These are phyloP conservation scores for Diadema setosum DNA, from an alignment of 35 echinoderm and acorn worm genomes.

Conservation along the genomic window DNA sequence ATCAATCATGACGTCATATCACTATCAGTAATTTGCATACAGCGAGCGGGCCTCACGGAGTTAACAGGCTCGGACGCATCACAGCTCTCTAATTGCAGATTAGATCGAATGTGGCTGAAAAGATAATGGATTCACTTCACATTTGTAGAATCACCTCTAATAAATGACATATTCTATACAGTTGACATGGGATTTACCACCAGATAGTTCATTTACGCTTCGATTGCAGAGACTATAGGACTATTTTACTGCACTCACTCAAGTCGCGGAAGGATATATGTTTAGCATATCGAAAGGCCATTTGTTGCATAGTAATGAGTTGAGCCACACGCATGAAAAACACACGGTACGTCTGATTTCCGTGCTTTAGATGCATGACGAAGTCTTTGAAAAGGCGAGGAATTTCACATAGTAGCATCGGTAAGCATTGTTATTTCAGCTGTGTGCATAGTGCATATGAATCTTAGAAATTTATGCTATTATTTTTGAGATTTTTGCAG, in stretches of 20 bases:
- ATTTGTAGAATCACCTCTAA: too few relatives aligned
- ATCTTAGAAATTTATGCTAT: constrained; percentile 19
- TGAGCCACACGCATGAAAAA: neutral
- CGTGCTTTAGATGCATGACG: constrained; percentile 12
- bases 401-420: constrained; percentile 29
- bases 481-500: constrained; percentile 30
- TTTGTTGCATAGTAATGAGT: constrained; percentile 30
- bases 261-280: constrained; percentile 5
- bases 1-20: constrained; percentile 17
- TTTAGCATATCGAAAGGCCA: constrained; percentile 24
- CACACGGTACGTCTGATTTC: constrained; percentile 12
- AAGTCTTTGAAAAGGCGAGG: constrained; percentile 24
- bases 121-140: too few relatives aligned
- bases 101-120: too few relatives aligned
- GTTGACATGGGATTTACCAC: too few relatives aligned
- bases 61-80: neutral
- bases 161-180: too few relatives aligned
- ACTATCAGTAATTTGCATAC: constrained; percentile 6
- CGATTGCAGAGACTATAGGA: neutral
- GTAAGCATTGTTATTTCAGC: constrained; percentile 5
- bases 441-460: constrained; percentile 9
- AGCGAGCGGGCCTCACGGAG: constrained; percentile 11
- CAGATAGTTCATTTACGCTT: too few relatives aligned
- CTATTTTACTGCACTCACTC: constrained; percentile 15
- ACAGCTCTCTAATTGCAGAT: too few relatives aligned